Evolutionary conservation across 2,797 vertebrate species (phyloP).

Genomic region (Muscicapa striata): DNA sequence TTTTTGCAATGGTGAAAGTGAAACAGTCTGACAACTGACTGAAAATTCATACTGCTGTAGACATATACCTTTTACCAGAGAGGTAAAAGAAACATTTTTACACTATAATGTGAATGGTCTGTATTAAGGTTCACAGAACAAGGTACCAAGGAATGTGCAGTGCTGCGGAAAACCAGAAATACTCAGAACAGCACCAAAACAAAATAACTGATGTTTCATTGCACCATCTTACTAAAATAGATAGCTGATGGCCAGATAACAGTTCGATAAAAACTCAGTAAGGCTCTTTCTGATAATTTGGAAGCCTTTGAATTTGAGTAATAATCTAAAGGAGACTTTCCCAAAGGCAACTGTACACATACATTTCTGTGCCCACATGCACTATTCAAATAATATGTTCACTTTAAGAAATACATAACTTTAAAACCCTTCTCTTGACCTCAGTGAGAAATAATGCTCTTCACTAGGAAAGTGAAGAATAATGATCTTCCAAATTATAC

Average conservation of each 20-base stretch:
- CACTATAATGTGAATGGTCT: not conserved
- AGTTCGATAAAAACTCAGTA: not conserved
- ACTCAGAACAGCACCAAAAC: not conserved
- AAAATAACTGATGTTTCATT: not conserved
- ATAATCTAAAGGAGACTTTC: not conserved
- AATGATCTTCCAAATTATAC: not conserved
- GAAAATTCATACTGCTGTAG: conserved; percentile 4
- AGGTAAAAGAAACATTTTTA: not conserved
- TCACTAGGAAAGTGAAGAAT: not conserved
- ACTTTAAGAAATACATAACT: not conserved
- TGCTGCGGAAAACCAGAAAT: not conserved
- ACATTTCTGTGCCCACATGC: not conserved
- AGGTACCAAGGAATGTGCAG: not conserved
- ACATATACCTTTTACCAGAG: not conserved
- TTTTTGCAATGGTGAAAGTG: not conserved
- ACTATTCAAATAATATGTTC: not conserved
- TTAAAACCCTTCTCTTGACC: not conserved
- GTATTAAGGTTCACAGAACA: not conserved
- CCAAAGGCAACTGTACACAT: not conserved
- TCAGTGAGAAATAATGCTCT: not conserved
- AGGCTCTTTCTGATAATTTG: not conserved
- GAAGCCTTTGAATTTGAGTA: not conserved
- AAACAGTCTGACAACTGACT: conserved; percentile 25
- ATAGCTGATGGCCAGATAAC: not conserved
- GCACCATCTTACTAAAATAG: not conserved